Conservation (phyloP, 2,113 vertebrate species). For the Sapayoa aenigma region DNA sequence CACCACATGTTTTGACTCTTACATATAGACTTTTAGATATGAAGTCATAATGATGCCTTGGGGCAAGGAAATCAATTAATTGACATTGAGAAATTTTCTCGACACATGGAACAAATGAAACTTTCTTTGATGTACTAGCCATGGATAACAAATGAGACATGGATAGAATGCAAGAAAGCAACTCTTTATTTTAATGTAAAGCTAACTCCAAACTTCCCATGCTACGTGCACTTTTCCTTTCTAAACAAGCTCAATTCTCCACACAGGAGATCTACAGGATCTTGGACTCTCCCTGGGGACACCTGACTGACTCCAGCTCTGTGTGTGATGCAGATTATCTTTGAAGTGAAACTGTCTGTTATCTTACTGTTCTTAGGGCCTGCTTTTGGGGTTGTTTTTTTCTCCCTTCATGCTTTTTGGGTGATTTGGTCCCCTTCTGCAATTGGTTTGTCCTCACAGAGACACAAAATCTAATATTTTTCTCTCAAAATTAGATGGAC, state of each 20-base stretch:
- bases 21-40: not conserved
- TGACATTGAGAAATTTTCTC: not conserved
- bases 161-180: not conserved
- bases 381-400: accelerated
- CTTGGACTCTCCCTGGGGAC: not conserved
- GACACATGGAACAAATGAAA: not conserved
- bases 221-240: not conserved
- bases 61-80: not conserved
- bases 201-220: not conserved
- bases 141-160: not conserved
- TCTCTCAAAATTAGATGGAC: not conserved
- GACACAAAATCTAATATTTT: not conserved
- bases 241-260: not conserved
- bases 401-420: not conserved
- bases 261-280: not conserved
- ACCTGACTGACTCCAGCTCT: not conserved
- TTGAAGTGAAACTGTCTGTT: not conserved
- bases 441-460: not conserved
- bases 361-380: not conserved
- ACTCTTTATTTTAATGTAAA: not conserved
- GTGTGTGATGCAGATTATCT: not conserved
- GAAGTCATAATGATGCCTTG: not conserved
- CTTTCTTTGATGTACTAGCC: not conserved
- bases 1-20: not conserved
- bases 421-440: not conserved